A percentile compares a stretch with the other conserved stretches of the same genome.
These are phyloP conservation scores for Spea hammondii DNA, from an alignment of 2,797 vertebrate genomes.

Conservation along the genomic window DNA sequence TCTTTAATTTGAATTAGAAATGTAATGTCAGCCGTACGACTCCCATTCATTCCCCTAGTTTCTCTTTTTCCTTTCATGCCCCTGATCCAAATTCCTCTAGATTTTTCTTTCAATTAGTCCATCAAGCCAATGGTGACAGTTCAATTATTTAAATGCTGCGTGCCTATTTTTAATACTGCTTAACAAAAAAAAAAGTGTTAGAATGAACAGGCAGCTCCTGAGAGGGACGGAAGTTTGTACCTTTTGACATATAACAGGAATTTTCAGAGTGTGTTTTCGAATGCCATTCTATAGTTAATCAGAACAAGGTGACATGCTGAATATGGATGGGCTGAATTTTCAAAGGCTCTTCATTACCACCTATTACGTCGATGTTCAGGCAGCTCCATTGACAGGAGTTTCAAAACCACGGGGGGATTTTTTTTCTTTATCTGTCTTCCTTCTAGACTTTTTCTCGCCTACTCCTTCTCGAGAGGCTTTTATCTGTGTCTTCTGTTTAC, in stretches of 20 bases:
- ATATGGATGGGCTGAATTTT: slow-evolving; percentile 20
- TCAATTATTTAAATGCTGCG: slow-evolving; percentile 45
- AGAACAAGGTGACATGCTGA: not conserved
- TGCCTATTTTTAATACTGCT: slow-evolving; percentile 33
- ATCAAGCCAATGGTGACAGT: slow-evolving; percentile 41
- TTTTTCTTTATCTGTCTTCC: not conserved
- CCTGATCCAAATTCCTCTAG: slow-evolving; percentile 24
- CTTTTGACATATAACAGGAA: slow-evolving; percentile 23
- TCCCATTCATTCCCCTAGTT: slow-evolving; percentile 13
- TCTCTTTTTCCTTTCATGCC: slow-evolving; percentile 31
- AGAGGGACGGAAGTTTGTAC: slow-evolving; percentile 15
- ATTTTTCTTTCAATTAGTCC: slow-evolving; percentile 47
- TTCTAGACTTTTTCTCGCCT: not conserved
- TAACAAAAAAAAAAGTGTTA: slow-evolving; percentile 4
- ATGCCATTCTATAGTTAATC: slow-evolving; percentile 16
- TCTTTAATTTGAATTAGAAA: slow-evolving; percentile 41
- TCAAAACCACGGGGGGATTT: not conserved
- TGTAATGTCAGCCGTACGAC: slow-evolving; percentile 20
- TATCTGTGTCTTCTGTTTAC: slow-evolving; percentile 25
- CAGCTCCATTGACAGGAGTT: slow-evolving; percentile 20
- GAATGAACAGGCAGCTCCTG: slow-evolving; percentile 5
- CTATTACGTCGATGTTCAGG: slow-evolving; percentile 28
- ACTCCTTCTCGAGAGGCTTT: not conserved
- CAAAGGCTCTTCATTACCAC: slow-evolving; percentile 47
- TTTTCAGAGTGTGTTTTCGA: slow-evolving; percentile 24